Evolutionary conservation across 2,113 vertebrate species (phyloP), one percentile per base, ranked within the genome.

Genomic region (Elachura formosa): DNA sequence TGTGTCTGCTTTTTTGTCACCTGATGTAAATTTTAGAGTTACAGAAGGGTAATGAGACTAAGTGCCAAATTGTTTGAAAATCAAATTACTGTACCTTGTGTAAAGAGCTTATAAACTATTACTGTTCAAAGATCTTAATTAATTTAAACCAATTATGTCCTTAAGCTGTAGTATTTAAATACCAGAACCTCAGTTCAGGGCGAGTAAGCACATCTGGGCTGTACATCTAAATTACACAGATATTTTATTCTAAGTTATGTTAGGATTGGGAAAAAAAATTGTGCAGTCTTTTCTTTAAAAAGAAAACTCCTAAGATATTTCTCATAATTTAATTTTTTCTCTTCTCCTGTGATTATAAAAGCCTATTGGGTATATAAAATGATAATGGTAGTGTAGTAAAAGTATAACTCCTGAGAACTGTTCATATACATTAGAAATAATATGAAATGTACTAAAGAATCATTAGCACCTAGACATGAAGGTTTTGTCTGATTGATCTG

Each of bases 21-120:
- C 21, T 78, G 31, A 54, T 68, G 21, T 95, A 87, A 93, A 61
- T 88, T 87, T 93, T 38, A 94, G 25, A 54, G 52, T 89, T 54
- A 97, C 59, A 14, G 43, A 94, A 90, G 13, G 34, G 9, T 86
- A 95, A 89, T 81, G 19, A 92, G 77, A 79, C 71, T 87, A 95
- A 93, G 22, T 78, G 59, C 16, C 71, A 92, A 93, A 56, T 59
- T 83, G 14, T 41, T 41, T 91, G 71, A 91, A 97, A 94, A 75
- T 90, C 69, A 78, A 94, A 88, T 61, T 46, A 18, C 18, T 59
- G 14, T 66, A 89, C 38, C 25, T 89, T 90, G 52, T 89, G 19
- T 54, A 89, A 96, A 36, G 25, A 36, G 4, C 10, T 34, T 90
- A 56, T 84, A 80, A 79, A 61, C 41, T 66, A 24, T 11, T 46